Base-by-base conservation (phyloP, 2,888 invertebrate genomes). In the Dioctria linearis region DNA sequence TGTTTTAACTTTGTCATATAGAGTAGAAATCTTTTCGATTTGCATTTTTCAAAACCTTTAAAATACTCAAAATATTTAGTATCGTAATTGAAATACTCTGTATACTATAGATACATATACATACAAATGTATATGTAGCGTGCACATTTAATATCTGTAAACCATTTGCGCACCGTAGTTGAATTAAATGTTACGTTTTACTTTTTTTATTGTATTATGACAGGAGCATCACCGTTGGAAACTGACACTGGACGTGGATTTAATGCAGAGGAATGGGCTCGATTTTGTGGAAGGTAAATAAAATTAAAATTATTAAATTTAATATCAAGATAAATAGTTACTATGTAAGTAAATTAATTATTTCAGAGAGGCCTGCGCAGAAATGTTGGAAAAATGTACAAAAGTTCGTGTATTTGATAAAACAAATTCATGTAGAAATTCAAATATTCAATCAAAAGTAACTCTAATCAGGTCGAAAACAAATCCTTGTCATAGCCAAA, bases 251-350 rank as follows among this genome's bases (percentile, higher is more conserved):
- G 94, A 1, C 90, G 94, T 69, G 92, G 93, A 11, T 88, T 94
- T 65, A 90, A 93, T 81, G 93, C 95, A 0, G 93, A 93, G 84
- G 94, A 94, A 87, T 95, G 94, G 94, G 94, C 94, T 2, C 89
- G 92, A 83, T 93, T 92, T 86, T 94, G 94, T 86, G 94, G 94
- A 9, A 90, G 94, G 65, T 83, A 71, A 25, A 25, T 61, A 49
- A 13, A 6, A 25, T 66, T 61, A 25, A 51, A 5, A 25, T 25
- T 39, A 37, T 54, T 8, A 5, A 49, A 40, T 49, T 69, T 61
- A 54, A 49, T 39, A 57, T 69, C 43, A 8, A 42, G 65, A 25
- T 13, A 42, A 37, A 73, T 40, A 57, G 59, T 3, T 71, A n/a
- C 11, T 66, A 65, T 39, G 13, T 78, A 57, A 57, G 25, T 78